Percentiles rank a stretch among this genome's conserved stretches.
These are phyloP conservation scores for Colistium nudipinnis DNA, from an alignment of 2,113 vertebrate species.

Conservation along the genomic window DNA sequence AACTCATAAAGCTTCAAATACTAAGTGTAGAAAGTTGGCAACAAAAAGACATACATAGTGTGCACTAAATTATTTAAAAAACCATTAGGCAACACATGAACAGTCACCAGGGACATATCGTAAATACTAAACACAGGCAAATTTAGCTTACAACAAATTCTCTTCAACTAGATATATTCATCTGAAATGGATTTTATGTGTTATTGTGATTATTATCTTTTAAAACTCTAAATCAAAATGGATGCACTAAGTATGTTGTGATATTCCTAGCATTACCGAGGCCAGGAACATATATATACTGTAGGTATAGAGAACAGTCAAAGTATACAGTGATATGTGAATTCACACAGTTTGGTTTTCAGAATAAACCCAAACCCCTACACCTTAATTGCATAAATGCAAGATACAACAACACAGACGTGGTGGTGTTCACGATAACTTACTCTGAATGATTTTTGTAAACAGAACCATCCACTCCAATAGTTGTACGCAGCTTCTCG, in stretches of 20 bases:
- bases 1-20: too few relatives aligned
- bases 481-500: conserved; percentile 87
- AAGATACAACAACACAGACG: not conserved
- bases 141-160: too few relatives aligned
- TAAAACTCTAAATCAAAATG: not conserved
- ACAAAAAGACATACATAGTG: too few relatives aligned
- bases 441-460: conserved; percentile 97
- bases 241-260: not conserved
- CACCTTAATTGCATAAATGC: not conserved
- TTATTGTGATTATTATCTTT: too few relatives aligned
- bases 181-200: too few relatives aligned
- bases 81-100: too few relatives aligned
- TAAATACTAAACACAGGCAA: too few relatives aligned
- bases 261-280: not conserved
- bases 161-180: too few relatives aligned
- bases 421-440: conserved; percentile 61
- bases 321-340: not conserved
- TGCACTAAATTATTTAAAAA: too few relatives aligned
- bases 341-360: too few relatives aligned
- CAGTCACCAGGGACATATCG: too few relatives aligned
- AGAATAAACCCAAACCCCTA: not conserved
- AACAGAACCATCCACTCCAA: conserved; percentile 92
- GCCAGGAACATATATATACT: not conserved
- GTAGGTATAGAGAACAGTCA: not conserved
- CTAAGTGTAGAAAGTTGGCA: too few relatives aligned